A percentile compares a stretch with the other conserved stretches of the same genome.
phyloP scores from a whole-genome alignment of 2,888 invertebrate species.

The Junonia oenone region DNA sequence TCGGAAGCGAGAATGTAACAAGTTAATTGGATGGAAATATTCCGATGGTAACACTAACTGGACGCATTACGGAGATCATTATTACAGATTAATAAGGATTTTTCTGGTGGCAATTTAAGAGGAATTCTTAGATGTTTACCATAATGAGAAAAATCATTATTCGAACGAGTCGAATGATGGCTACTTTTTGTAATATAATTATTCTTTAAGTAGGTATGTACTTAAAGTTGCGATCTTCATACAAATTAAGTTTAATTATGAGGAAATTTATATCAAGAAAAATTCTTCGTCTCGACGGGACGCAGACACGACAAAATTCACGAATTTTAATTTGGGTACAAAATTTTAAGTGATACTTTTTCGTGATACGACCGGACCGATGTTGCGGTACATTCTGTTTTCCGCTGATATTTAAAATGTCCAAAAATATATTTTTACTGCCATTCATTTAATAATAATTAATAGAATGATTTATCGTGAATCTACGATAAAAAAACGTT shows the following conservation, averaged over 20 bases:
- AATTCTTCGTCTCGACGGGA: constrained; percentile 35
- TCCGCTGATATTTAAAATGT: background rate
- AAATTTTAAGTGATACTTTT: constrained; percentile 60
- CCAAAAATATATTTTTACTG: background rate
- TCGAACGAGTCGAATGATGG: constrained; percentile 5
- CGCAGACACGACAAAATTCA: constrained; percentile 54
- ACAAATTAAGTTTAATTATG: constrained; percentile 58
- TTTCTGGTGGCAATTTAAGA: constrained; percentile 22
- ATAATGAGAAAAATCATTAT: constrained; percentile 24
- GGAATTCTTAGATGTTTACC: constrained; percentile 21
- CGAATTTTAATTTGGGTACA: constrained; percentile 68
- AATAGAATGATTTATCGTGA: too few relatives aligned
- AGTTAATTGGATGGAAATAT: constrained; percentile 75
- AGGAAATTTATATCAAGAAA: constrained; percentile 46
- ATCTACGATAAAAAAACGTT: too few relatives aligned
- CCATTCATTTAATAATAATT: too few relatives aligned
- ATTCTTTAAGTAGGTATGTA: constrained; percentile 32
- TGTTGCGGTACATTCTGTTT: constrained; percentile 34
- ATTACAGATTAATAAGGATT: constrained; percentile 52
- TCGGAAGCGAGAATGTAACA: constrained; percentile 76
- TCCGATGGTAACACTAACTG: constrained; percentile 54
- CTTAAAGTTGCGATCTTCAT: constrained; percentile 36
- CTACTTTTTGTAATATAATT: constrained; percentile 28
- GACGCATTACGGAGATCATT: constrained; percentile 52
- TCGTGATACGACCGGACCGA: constrained; percentile 42